Base-by-base conservation (phyloP, 1,140 invertebrate species). In the Trachelipus rathkii region DNA sequence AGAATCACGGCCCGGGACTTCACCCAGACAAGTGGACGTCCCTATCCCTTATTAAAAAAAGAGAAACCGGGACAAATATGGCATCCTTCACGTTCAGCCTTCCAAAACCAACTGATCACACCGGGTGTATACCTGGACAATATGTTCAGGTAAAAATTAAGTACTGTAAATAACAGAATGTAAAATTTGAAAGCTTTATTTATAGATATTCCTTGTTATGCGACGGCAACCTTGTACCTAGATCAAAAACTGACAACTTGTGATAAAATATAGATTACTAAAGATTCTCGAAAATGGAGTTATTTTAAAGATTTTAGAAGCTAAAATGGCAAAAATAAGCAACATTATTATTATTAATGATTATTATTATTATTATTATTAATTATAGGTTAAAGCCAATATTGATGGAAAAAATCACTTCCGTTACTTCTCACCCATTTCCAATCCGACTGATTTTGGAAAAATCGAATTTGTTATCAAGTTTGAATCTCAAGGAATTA, bases 101-200 rank as follows among this genome's bases (percentile, higher is more conserved):
- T 10, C 76, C 80, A 11, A 78, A 76, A 33, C 13, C 53, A 7
- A 79, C 75, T n/a, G 75, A 79, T 67, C 78, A 79, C 73, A 79
- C 74, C 21, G 80, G 77, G 7, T 79, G 77, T 45, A 44, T 79
- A 3, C 77, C 80, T 45, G 80, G 80, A 23, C 80, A 81, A 73
- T 81, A 79, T 74, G 69, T 81, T 15, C 50, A 74, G 66, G 79
- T 80, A 71, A 75, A 43, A 44, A 24, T 2, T 33, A 33, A 33
- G n/a, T n/a, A n/a, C n/a, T n/a, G n/a, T n/a, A n/a, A n/a, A n/a
- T n/a, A n/a, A n/a, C n/a, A n/a, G n/a, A n/a, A n/a, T n/a, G n/a
- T n/a, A n/a, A n/a, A n/a, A n/a, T n/a, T n/a, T n/a, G n/a, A n/a
- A n/a, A n/a, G n/a, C 33, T 33, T 33, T 6, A 33, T 33, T 33